phyloP scores from a whole-genome alignment of 2,797 vertebrate species.

The Gephyroberyx darwinii region DNA sequence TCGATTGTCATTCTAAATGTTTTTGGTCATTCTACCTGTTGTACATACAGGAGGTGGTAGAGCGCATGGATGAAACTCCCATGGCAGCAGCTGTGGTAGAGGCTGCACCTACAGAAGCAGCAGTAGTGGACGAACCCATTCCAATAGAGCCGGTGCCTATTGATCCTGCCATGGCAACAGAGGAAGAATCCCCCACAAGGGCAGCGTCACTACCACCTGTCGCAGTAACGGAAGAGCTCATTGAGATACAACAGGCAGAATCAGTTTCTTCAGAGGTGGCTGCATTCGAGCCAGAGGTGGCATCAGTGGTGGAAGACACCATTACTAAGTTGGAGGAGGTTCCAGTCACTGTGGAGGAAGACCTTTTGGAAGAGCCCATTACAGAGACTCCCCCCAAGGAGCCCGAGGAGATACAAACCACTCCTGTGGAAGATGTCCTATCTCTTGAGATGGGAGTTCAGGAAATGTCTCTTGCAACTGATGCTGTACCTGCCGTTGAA shows the following conservation, averaged over 20 bases:
- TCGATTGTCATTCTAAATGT: background rate
- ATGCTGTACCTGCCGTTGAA: background rate
- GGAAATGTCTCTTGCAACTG: slow-evolving; percentile 23
- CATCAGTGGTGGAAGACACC: slow-evolving; percentile 1
- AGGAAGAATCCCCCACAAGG: slow-evolving; percentile 18
- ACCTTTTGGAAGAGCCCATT: slow-evolving; percentile 9
- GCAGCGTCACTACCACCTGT: background rate
- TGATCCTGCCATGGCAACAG: slow-evolving; percentile 12
- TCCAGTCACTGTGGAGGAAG: slow-evolving; percentile 29
- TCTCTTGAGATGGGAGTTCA: slow-evolving; percentile 21
- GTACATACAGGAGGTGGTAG: slow-evolving; percentile 34
- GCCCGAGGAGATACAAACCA: slow-evolving; percentile 36
- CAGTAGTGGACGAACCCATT: slow-evolving; percentile 21
- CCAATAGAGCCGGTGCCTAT: slow-evolving; percentile 8
- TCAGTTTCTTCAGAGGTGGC: slow-evolving; percentile 14
- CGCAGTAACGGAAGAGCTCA: slow-evolving; percentile 13
- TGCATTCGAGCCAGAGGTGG: slow-evolving; percentile 11
- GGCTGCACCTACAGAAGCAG: background rate
- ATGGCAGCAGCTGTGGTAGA: slow-evolving; percentile 15
- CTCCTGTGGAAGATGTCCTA: slow-evolving; percentile 12
- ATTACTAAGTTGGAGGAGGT: slow-evolving; percentile 15
- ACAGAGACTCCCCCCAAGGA: background rate
- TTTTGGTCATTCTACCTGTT: background rate
- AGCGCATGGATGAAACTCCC: slow-evolving; percentile 31
- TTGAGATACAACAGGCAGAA: slow-evolving; percentile 26